Evolutionary conservation across 2,888 invertebrate species (phyloP), one percentile per base, ranked within the genome.

Genomic region (Nebria salina): DNA sequence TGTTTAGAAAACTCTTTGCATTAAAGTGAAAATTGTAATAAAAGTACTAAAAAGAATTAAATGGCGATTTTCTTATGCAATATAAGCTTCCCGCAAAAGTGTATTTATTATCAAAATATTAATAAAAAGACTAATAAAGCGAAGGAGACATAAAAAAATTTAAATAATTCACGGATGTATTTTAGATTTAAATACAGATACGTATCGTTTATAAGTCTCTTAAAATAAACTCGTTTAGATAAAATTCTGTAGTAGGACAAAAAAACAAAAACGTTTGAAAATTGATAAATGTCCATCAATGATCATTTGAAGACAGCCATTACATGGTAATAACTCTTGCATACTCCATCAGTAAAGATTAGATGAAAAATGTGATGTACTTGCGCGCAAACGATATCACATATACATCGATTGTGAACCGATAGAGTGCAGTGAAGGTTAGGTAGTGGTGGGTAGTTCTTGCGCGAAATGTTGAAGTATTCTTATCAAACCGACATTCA

Each of bases 401-500:
- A 54, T 54, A 54, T 13, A 54, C 54, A 4, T 54, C 54, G 54
- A 54, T 54, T 54, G 54, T 13, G 54, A 54, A 54, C 54, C 13
- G 54, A 54, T 54, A 54, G 54, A 54, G 54, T 54, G 8, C 34
- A 11, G 54, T 13, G 8, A 3, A 54, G 54, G 54, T 54, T 70
- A 3, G 26, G 68, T 68, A 11, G 20, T 11, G 68, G 11, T 9
- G 9, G n/a, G 68, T 68, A 70, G 70, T 70, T 26, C 34, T 70
- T 26, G 54, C 54, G 6, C 4, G 54, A 54, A 34, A 34, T 34
- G 34, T 34, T 34, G 34, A 65, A 76, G 65, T 76, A 26, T 76
- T 76, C 75, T 76, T 76, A 76, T 76, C 75, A 76, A 76, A 65
- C 65, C 70, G 54, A 54, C 54, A 70, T 34, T 26, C 70, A 9